Evolutionary conservation across 2,113 vertebrate species (phyloP).

Genomic region (Pagrus major): DNA sequence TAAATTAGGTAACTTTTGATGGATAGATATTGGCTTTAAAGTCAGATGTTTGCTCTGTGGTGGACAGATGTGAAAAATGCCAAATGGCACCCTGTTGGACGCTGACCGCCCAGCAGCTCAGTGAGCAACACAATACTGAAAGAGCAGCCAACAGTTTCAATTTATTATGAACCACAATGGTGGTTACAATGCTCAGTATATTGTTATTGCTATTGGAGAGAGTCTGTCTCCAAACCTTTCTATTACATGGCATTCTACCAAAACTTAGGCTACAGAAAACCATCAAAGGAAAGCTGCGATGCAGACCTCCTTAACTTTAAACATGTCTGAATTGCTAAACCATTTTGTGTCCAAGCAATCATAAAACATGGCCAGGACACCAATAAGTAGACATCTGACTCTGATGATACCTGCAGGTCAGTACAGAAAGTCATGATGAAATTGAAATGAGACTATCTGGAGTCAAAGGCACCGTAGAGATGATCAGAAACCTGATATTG

Average conservation of each 20-base stretch:
- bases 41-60: too few relatives aligned
- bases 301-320: neutral
- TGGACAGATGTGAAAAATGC: too few relatives aligned
- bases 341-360: neutral
- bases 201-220: neutral
- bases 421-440: neutral
- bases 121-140: too few relatives aligned
- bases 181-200: neutral
- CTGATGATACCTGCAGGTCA: neutral
- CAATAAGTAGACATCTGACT: neutral
- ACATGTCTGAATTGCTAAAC: neutral
- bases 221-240: neutral
- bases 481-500: neutral
- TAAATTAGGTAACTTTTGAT: neutral
- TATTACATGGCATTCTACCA: neutral
- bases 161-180: too few relatives aligned
- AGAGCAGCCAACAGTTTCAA: too few relatives aligned
- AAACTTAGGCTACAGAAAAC: neutral
- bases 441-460: neutral
- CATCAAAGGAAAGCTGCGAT: neutral
- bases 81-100: too few relatives aligned
- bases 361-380: neutral
- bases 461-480: neutral
- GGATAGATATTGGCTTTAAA: too few relatives aligned
- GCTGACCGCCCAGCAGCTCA: too few relatives aligned